phyloP scores from a whole-genome alignment of 2,888 invertebrate species.

The Dolichopus griseipennis region DNA sequence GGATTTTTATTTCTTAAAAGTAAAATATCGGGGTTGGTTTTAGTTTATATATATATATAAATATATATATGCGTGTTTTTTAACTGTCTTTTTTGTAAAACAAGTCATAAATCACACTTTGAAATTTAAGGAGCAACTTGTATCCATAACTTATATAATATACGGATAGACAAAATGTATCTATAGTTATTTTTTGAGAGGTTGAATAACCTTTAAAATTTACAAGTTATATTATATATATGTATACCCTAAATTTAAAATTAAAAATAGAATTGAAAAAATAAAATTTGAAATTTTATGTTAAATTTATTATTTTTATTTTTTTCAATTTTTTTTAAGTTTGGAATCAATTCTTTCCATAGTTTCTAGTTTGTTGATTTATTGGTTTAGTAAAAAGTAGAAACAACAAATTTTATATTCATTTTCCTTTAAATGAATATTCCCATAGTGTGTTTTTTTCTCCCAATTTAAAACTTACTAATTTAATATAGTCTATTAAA shows the following conservation, averaged over 20 bases:
- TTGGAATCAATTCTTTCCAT: not conserved
- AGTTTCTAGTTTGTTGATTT: not conserved
- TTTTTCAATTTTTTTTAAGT: not conserved
- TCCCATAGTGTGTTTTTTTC: not conserved
- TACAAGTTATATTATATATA: too few species aligned
- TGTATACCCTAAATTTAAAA: too few species aligned
- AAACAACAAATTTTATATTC: not conserved
- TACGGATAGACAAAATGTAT: too few species aligned
- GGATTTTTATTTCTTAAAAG: too few species aligned
- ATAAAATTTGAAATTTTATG: too few species aligned
- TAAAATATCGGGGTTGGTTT: not conserved
- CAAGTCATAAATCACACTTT: slow-evolving; percentile 4
- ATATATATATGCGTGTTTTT: too few species aligned
- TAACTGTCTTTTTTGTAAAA: not conserved
- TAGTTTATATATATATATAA: too few species aligned
- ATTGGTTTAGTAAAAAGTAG: not conserved
- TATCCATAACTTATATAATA: too few species aligned
- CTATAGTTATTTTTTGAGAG: not conserved
- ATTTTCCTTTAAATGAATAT: not conserved
- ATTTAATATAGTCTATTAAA: too few species aligned
- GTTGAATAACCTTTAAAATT: not conserved
- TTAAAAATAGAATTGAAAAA: too few species aligned
- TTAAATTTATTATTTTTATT: not conserved
- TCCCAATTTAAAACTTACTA: too few species aligned
- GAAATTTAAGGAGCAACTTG: not conserved